These are phyloP conservation scores for Narcine bancroftii DNA, from an alignment of 2,113 vertebrate genomes.

Conservation along the genomic window DNA sequence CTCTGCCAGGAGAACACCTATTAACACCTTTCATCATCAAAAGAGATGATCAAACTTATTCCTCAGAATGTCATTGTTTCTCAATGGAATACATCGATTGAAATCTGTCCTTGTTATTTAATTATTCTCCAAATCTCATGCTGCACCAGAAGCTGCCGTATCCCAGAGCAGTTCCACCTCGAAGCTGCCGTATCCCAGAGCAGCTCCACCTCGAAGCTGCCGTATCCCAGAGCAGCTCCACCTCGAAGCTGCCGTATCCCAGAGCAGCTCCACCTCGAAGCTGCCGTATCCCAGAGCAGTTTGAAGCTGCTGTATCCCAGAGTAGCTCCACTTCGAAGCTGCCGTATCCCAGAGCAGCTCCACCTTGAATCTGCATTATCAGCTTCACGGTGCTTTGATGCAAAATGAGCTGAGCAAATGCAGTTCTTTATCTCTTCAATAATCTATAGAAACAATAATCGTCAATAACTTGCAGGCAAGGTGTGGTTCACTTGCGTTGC, in stretches of 20 bases:
- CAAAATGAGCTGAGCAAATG: not conserved
- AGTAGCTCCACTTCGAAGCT: too few relatives aligned
- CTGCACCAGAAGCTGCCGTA: too few relatives aligned
- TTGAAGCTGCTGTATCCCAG: too few relatives aligned
- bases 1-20: too few relatives aligned
- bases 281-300: not conserved
- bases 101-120: not conserved
- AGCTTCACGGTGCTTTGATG: not conserved
- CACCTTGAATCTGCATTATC: not conserved
- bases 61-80: not conserved
- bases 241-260: too few relatives aligned
- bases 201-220: not conserved
- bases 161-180: too few relatives aligned
- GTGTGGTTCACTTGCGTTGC: not conserved
- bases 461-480: too few relatives aligned
- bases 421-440: not conserved
- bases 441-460: not conserved
- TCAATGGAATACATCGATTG: not conserved
- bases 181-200: not conserved
- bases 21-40: not conserved
- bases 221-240: too few relatives aligned
- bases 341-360: too few relatives aligned
- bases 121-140: not conserved
- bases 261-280: too few relatives aligned
- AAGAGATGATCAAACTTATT: not conserved